Evolutionary conservation across 2,113 vertebrate species (phyloP).

Genomic region (Clarias macrocephalus): DNA sequence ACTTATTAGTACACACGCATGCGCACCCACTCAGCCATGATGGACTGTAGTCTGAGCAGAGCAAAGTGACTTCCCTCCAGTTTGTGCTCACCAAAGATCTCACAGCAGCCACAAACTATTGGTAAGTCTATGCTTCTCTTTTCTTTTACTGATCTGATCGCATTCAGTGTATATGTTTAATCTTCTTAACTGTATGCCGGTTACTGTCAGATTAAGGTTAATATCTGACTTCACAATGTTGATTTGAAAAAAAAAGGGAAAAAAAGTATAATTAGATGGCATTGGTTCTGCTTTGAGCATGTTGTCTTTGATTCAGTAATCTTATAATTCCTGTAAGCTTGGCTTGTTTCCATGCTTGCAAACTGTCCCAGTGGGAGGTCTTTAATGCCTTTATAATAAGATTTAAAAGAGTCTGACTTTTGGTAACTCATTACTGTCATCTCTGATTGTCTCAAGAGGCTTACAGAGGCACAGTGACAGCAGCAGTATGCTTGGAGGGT

Average conservation of each 20-base stretch:
- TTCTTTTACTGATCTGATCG: background rate
- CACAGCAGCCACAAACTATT: slow-evolving; percentile 30
- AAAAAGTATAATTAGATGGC: slow-evolving; percentile 23
- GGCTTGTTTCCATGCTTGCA: slow-evolving; percentile 26
- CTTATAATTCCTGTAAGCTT: slow-evolving; percentile 59
- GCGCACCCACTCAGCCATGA: slow-evolving; percentile 44
- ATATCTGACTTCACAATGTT: background rate
- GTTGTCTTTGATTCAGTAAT: slow-evolving; percentile 51
- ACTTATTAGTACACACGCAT: slow-evolving; percentile 37
- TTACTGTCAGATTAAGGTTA: background rate
- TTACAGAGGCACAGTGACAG: slow-evolving; percentile 27
- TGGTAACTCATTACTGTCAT: slow-evolving; percentile 35
- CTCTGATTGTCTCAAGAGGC: slow-evolving; percentile 28
- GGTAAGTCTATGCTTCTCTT: slow-evolving; percentile 47
- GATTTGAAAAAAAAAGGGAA: background rate
- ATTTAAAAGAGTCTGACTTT: slow-evolving; percentile 52
- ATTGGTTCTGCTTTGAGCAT: slow-evolving; percentile 20
- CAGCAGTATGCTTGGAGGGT: slow-evolving; percentile 24
- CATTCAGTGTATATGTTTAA: background rate
- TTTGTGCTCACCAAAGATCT: slow-evolving; percentile 39
- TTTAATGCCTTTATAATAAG: slow-evolving; percentile 49
- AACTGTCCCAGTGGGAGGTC: slow-evolving; percentile 39
- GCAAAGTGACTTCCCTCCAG: slow-evolving; percentile 46
- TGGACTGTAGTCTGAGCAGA: slow-evolving; percentile 47
- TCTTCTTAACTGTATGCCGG: background rate